A percentile compares a stretch with the other conserved stretches of the same genome.
Evolutionary conservation across 2,797 vertebrate genomes (phyloP).

Genomic region (Lutjanus campechanus): DNA sequence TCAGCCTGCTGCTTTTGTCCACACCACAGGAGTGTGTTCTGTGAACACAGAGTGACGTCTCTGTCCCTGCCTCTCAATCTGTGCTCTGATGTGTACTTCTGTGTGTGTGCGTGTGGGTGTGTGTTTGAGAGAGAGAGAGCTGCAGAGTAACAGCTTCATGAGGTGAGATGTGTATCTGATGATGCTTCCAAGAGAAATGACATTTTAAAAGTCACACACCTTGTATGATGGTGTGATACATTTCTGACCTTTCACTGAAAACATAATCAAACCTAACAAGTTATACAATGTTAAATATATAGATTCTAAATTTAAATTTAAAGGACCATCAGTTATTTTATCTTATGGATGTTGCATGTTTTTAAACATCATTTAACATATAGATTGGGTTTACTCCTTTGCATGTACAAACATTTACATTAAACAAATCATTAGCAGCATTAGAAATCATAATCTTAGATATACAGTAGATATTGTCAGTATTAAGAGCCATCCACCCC

Average conservation of each 20-base stretch:
- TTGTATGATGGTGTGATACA: background rate
- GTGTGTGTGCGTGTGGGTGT: constrained; percentile 18
- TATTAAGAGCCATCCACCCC: too few relatives aligned
- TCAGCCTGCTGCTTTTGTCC: constrained; percentile 81
- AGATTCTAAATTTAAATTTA: background rate
- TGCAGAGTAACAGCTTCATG: constrained; percentile 40
- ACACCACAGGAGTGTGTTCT: constrained; percentile 63
- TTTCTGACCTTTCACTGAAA: background rate
- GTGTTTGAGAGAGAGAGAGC: background rate
- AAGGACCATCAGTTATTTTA: background rate
- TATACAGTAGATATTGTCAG: too few relatives aligned
- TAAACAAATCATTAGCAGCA: background rate
- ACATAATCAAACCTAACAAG: background rate
- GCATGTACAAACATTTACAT: background rate
- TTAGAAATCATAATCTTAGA: too few relatives aligned
- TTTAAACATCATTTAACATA: background rate
- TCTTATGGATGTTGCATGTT: background rate
- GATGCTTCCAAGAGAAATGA: constrained; percentile 14
- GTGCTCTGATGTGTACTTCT: constrained; percentile 49
- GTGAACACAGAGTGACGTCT: constrained; percentile 76
- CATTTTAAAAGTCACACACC: background rate
- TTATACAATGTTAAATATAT: background rate
- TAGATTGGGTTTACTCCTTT: background rate
- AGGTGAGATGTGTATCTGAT: constrained; percentile 4
- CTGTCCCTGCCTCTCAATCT: constrained; percentile 75